phyloP scores from a whole-genome alignment of 2,113 vertebrate genomes.

The Lepus americanus region DNA sequence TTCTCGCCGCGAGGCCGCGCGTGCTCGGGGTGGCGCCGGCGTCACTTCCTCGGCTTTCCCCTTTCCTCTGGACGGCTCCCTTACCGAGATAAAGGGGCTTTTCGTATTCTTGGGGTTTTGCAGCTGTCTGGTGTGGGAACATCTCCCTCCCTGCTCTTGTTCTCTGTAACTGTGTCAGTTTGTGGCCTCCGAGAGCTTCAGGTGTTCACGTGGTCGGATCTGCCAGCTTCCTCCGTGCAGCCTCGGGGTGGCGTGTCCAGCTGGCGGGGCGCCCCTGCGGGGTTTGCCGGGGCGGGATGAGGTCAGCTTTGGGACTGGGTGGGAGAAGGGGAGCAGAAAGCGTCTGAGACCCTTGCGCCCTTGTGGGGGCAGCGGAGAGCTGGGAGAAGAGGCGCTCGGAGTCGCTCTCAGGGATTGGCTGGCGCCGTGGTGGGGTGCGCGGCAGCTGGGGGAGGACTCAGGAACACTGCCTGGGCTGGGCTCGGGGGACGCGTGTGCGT shows the following conservation, averaged over 20 bases:
- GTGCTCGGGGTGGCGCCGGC: no score
- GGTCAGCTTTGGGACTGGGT: background rate
- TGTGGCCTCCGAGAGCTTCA: conserved; percentile 46
- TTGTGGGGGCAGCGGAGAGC: background rate
- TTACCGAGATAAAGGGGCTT: conserved; percentile 63
- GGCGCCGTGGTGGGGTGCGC: fast-evolving
- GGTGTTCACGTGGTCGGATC: conserved; percentile 58
- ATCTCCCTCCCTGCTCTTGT: conserved; percentile 56
- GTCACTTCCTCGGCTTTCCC: no score
- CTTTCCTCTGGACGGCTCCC: conserved; percentile 53
- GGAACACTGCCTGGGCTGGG: background rate
- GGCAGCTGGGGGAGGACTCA: background rate
- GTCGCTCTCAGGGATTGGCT: background rate
- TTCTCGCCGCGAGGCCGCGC: background rate
- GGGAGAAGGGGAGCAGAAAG: background rate
- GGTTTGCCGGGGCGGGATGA: background rate
- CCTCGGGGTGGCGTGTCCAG: background rate
- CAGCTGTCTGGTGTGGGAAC: conserved; percentile 47
- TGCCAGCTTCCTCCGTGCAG: conserved; percentile 21
- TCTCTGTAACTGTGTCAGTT: conserved; percentile 66
- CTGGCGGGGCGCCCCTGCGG: background rate
- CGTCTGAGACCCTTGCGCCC: background rate
- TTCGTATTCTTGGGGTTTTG: conserved; percentile 52
- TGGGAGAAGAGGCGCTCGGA: background rate
- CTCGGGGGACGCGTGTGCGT: background rate